These are phyloP conservation scores for Tetramorium alpestre DNA, from an alignment of 1,140 invertebrate species.

Conservation along the genomic window DNA sequence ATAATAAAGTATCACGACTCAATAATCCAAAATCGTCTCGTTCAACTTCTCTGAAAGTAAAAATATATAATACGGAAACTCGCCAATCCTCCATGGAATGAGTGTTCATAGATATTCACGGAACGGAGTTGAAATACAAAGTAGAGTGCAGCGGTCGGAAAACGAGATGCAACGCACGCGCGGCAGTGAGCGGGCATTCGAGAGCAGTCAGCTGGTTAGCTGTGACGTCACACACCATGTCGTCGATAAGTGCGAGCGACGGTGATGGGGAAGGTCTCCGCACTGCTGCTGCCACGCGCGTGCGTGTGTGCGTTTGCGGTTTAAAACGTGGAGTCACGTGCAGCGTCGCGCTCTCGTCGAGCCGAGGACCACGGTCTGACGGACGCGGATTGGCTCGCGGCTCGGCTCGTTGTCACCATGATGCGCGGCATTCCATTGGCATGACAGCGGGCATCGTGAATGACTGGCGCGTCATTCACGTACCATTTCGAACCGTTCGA, in stretches of 20 bases:
- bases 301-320: conserved; percentile 41
- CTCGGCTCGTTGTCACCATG: conserved; percentile 66
- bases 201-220: conserved; percentile 82
- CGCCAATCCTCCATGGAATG: not conserved
- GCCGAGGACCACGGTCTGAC: conserved; percentile 65
- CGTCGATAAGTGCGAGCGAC: conserved; percentile 74
- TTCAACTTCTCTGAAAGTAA: no score
- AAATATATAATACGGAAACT: not conserved
- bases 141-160: not conserved
- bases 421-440: conserved; percentile 81
- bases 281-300: conserved; percentile 54
- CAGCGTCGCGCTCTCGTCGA: conserved; percentile 53
- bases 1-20: not conserved
- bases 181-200: conserved; percentile 65
- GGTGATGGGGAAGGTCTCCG: not conserved
- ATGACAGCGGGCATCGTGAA: conserved; percentile 82
- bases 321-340: conserved; percentile 66
- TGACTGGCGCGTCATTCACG: conserved; percentile 81
- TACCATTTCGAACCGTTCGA: conserved; percentile 72
- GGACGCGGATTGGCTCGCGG: conserved; percentile 61
- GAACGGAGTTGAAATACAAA: conserved; percentile 37
- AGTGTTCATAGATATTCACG: conserved; percentile 11
- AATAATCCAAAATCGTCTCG: not conserved
- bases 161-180: conserved; percentile 26
- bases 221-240: conserved; percentile 81